A percentile compares a stretch with the other conserved stretches of the same genome.
Conservation (phyloP, 2,888 invertebrate genomes). For the Polia nebulosa region DNA sequence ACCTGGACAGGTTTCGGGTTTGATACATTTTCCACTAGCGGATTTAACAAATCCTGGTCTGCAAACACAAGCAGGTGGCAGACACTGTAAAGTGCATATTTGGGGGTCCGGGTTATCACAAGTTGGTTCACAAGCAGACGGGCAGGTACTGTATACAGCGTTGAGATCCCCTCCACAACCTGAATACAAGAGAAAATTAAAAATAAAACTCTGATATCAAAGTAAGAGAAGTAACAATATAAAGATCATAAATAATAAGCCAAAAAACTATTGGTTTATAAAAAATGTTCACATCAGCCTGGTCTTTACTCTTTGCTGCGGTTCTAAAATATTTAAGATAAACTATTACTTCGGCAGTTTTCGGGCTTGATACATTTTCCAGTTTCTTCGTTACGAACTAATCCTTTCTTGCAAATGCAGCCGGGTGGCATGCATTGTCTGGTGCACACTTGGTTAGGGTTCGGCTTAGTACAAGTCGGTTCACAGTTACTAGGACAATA, state of each 20-base stretch:
- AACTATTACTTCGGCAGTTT: constrained; percentile 51
- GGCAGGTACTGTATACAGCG: background rate
- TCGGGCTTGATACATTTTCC: constrained; percentile 67
- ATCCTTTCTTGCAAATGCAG: constrained; percentile 57
- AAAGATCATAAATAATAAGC: no score
- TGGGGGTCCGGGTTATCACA: background rate
- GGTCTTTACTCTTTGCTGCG: no score
- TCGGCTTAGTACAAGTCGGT: constrained; percentile 61
- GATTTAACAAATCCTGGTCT: background rate
- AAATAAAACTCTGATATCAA: no score
- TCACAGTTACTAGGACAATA: constrained; percentile 65
- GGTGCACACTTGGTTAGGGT: constrained; percentile 29
- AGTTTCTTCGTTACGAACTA: constrained; percentile 51
- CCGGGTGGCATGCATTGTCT: constrained; percentile 20
- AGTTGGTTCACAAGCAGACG: background rate
- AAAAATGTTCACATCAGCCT: no score
- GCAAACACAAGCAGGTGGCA: background rate
- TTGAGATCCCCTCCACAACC: background rate
- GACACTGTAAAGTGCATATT: background rate
- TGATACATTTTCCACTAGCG: background rate
- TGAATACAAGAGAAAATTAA: background rate
- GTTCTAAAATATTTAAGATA: background rate
- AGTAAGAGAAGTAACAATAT: no score
- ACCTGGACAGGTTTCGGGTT: background rate
- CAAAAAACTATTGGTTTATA: no score